These are phyloP conservation scores for Agrotis segetum DNA, from an alignment of 2,888 invertebrate genomes.

Conservation along the genomic window DNA sequence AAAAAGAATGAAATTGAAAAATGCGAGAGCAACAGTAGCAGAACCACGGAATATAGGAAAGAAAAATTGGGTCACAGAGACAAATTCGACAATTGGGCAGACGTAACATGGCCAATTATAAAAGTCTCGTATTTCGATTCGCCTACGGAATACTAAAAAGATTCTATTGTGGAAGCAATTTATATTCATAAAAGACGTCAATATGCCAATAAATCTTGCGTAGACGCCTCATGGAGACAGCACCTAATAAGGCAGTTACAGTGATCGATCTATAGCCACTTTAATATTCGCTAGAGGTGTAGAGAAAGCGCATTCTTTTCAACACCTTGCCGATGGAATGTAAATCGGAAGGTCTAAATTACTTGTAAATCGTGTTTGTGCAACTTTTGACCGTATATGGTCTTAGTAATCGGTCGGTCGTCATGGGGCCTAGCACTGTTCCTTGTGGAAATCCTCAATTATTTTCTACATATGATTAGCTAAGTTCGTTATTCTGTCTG, in stretches of 20 bases:
- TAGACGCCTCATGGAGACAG: constrained; percentile 32
- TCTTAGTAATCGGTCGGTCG: background rate
- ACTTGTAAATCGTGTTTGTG: constrained; percentile 29
- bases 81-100: background rate
- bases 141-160: constrained; percentile 19
- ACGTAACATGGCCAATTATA: constrained; percentile 8
- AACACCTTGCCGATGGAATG: constrained; percentile 55
- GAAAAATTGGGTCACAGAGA: background rate
- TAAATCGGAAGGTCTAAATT: constrained; percentile 51
- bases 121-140: background rate
- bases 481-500: background rate
- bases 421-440: constrained; percentile 8
- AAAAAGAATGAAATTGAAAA: background rate
- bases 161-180: constrained; percentile 31
- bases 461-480: background rate
- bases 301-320: constrained; percentile 66
- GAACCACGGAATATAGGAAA: background rate
- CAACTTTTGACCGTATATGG: constrained; percentile 12
- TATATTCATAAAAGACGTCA: constrained; percentile 46
- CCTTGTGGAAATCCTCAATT: constrained; percentile 25
- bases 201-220: constrained; percentile 42
- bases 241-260: constrained; percentile 55
- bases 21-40: background rate
- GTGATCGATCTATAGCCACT: constrained; percentile 51
- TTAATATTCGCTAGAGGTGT: constrained; percentile 60